Base-by-base conservation (phyloP, 1,140 invertebrate species). In the Zaprionus kolodkinae region DNA sequence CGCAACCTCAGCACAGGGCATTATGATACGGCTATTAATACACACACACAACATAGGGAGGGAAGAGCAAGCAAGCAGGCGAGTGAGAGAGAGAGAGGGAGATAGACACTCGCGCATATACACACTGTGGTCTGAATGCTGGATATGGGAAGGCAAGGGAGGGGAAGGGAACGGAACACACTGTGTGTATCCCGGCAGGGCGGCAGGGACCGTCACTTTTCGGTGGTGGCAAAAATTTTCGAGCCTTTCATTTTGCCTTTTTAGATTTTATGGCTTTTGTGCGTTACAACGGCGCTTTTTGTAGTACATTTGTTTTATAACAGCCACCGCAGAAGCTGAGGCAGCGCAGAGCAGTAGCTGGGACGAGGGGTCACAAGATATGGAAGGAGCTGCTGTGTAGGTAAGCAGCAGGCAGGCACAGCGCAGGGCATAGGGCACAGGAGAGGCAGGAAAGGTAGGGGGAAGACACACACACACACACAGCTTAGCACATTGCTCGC, bases 221-320 rank as follows among this genome's bases (percentile, higher is more conserved):
- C 57, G 84, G 84, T 87, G 84, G 84, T 87, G 85, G 84, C 84
- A 84, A 87, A 88, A 64, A 76, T 88, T n/a, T 73, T 84, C 78
- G 85, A 84, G 84, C 84, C 80, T 75, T 89, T 84, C 84, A 79
- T 87, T 87, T 87, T 84, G 84, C 82, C 84, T 87, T 87, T 87
- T 87, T 87, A 87, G 84, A 89, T 87, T 87, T 87, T 88, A 87
- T 87, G 77, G 84, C 80, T 89, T 72, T 87, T 87, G 85, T 87
- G 84, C 84, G 84, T 87, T 87, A 89, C 84, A 87, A 88, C 84
- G 73, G 76, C 70, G 85, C 74, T 84, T 87, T 87, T 87, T 88
- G 84, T 89, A 87, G 67, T 87, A 87, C 83, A 87, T 87, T 87
- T 87, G 83, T 87, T 87, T 87, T 87, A 88, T 88, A 87, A 87